These are phyloP conservation scores for Dynastes grantii DNA, from an alignment of 2,888 invertebrate species.

Conservation along the genomic window DNA sequence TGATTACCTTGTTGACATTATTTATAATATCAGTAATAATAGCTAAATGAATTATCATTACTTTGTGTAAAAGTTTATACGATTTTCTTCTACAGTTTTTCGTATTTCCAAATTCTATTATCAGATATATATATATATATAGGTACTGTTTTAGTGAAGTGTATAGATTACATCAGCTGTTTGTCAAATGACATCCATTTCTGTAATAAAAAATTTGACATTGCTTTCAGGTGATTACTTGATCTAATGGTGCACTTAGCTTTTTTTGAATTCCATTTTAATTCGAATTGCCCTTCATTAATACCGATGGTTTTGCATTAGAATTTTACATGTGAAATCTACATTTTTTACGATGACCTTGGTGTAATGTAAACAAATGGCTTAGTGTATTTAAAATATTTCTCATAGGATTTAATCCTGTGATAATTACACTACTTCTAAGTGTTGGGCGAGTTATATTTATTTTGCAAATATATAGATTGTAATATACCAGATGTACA, in stretches of 20 bases:
- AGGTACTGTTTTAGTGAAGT: background rate
- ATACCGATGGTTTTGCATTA: no score
- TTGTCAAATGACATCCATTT: conserved; percentile 37
- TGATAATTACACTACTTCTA: no score
- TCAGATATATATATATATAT: background rate
- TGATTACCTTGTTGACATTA: no score
- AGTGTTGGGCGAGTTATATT: no score
- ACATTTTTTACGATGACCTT: conserved; percentile 19
- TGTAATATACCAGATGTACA: no score
- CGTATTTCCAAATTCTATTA: background rate
- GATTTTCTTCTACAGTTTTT: background rate
- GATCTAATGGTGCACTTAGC: no score
- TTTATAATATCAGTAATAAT: no score
- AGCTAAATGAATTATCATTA: background rate
- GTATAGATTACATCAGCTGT: conserved; percentile 23
- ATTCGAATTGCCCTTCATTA: background rate
- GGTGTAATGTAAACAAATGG: conserved; percentile 12
- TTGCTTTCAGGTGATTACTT: conserved; percentile 5
- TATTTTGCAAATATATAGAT: no score
- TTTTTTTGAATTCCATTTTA: background rate
- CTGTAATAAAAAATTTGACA: conserved; percentile 3
- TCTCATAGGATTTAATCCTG: background rate
- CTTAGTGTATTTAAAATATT: conserved; percentile 18
- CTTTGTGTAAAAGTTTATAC: background rate
- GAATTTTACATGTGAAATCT: no score